Conservation (phyloP, 2,888 invertebrate species). For the Tridacna gigas region DNA sequence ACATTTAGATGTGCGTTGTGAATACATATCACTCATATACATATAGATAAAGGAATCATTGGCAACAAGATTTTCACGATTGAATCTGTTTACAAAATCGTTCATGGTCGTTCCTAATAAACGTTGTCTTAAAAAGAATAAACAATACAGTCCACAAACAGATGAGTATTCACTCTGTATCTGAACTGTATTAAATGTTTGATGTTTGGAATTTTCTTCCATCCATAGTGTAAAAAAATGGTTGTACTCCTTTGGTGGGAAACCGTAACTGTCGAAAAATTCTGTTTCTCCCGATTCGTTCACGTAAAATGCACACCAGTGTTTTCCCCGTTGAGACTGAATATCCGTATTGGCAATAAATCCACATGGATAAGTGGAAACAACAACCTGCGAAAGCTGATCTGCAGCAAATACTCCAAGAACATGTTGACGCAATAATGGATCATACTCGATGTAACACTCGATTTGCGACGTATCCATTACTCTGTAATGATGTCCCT, state of each 20-base stretch:
- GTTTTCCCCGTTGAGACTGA: slow-evolving; percentile 19
- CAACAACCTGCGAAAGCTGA: slow-evolving; percentile 11
- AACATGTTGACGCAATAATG: slow-evolving; percentile 3
- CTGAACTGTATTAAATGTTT: slow-evolving; percentile 2
- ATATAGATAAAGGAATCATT: slow-evolving; percentile 10
- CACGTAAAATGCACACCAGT: slow-evolving; percentile 33
- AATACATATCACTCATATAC: slow-evolving; percentile 12
- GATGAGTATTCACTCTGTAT: slow-evolving; percentile 32
- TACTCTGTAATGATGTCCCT: slow-evolving; percentile 28
- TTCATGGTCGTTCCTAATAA: background rate
- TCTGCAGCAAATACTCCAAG: slow-evolving; percentile 38
- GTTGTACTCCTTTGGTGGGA: background rate
- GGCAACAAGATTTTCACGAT: background rate
- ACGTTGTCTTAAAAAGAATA: slow-evolving; percentile 18
- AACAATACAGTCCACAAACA: slow-evolving; percentile 39
- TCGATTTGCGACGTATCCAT: slow-evolving; percentile 34
- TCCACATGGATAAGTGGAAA: slow-evolving; percentile 3
- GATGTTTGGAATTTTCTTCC: background rate
- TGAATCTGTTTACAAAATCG: background rate
- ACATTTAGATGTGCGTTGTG: background rate
- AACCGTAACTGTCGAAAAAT: slow-evolving; percentile 29
- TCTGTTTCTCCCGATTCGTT: background rate
- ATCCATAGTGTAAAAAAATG: slow-evolving; percentile 1
- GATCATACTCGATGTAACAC: slow-evolving; percentile 29
- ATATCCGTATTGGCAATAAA: slow-evolving; percentile 34